phyloP scores from a whole-genome alignment of 92 coral and sea anemone genomes.

The Pocillopora grandis region DNA sequence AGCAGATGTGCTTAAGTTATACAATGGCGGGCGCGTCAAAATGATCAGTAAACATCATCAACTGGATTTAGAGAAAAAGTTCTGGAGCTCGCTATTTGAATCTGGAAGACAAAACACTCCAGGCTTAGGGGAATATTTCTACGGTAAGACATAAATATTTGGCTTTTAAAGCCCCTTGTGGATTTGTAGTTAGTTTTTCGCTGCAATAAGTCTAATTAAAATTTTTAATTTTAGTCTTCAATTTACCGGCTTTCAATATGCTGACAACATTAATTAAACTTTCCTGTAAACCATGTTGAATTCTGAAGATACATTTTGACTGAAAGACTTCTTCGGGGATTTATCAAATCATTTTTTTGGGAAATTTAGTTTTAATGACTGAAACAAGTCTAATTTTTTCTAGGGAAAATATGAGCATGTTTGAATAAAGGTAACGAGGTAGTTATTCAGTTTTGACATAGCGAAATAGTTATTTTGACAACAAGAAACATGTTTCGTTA shows the following conservation, averaged over 20 bases:
- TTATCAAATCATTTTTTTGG: background rate
- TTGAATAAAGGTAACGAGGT: too few relatives aligned
- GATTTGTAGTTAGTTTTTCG: background rate
- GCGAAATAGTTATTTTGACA: too few relatives aligned
- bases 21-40: background rate
- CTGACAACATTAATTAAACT: background rate
- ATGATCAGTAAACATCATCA: background rate
- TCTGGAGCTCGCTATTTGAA: background rate
- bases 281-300: background rate
- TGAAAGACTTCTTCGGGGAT: background rate
- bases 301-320: background rate
- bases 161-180: background rate
- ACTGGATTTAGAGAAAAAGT: background rate
- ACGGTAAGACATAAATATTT: background rate
- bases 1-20: background rate
- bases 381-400: too few relatives aligned
- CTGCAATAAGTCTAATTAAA: background rate
- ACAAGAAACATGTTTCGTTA: too few relatives aligned
- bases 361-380: background rate
- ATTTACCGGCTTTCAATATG: background rate
- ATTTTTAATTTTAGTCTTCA: background rate
- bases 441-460: too few relatives aligned
- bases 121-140: background rate
- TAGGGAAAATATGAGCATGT: too few relatives aligned
- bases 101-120: background rate